These are phyloP conservation scores for Kryptopterus vitreolus DNA, from an alignment of 2,797 vertebrate genomes.

Conservation along the genomic window DNA sequence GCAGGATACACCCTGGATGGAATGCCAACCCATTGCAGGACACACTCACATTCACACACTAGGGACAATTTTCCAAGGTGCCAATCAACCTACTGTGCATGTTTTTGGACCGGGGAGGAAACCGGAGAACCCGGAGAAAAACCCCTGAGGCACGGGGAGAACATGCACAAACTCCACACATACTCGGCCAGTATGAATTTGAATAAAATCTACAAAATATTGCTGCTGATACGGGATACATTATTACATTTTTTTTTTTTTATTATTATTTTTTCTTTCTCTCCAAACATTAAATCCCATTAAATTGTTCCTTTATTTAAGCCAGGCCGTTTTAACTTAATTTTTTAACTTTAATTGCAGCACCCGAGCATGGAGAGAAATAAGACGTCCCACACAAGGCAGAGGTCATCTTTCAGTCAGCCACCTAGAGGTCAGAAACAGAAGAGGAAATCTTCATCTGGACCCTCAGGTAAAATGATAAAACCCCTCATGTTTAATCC, in stretches of 20 bases:
- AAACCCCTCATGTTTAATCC: too few relatives aligned
- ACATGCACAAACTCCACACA: too few relatives aligned
- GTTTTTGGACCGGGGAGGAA: too few relatives aligned
- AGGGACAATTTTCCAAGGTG: too few relatives aligned
- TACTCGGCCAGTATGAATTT: background rate
- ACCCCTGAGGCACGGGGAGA: too few relatives aligned
- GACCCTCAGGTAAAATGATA: conserved; percentile 49
- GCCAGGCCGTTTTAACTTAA: background rate
- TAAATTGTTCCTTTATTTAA: background rate
- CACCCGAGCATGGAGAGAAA: conserved; percentile 37
- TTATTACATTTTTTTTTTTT: background rate
- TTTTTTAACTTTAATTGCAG: conserved; percentile 8
- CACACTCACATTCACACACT: too few relatives aligned
- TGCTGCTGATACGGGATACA: background rate
- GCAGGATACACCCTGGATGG: too few relatives aligned
- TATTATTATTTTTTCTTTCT: too few relatives aligned
- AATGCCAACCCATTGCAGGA: too few relatives aligned
- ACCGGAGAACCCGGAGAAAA: too few relatives aligned
- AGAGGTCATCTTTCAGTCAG: background rate
- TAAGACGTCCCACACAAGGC: background rate
- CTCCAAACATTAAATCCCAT: too few relatives aligned
- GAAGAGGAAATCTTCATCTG: conserved; percentile 52
- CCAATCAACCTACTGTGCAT: too few relatives aligned
- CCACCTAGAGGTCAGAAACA: conserved; percentile 28
- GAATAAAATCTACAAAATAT: background rate